Base-by-base conservation (phyloP, 2,113 vertebrate species). In the Tinamus guttatus region DNA sequence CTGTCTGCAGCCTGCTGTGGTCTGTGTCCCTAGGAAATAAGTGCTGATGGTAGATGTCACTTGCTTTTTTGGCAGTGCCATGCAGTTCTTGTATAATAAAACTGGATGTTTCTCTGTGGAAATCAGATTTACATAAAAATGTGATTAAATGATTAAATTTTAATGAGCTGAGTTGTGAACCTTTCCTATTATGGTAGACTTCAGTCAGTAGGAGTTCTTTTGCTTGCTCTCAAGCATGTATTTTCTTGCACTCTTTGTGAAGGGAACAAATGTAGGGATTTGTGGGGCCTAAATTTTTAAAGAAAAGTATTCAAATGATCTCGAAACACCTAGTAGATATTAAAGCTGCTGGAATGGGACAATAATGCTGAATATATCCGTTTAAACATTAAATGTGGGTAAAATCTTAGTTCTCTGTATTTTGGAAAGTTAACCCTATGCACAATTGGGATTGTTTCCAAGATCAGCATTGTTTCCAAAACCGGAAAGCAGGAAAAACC, bases 141-240 rank as follows among this genome's bases (percentile, higher is more conserved):
- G 9, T 20, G 19, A 11, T 14, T 32, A 59, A 38, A 7, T 4
- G 13, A 14, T 69, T 17, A n/a, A 13, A 28, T 59, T 62, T 82
- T 34, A 85, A 24, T 76, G 12, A 85, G 73, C 17, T 11, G 6
- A 43, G 0, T 49, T 85, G n/a, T 41, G 32, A 21, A 38, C 27
- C 8, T 18, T 67, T 59, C 25, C 17, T 85, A 20, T 81, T 45
- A 17, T n/a, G 28, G 9, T 30, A 2, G 49, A 0, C 0, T n/a
- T 32, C 19, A 58, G 69, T 79, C 13, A 13, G n/a, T 49, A 58
- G 30, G 54, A 32, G 28, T 58, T 58, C 45, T 18, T 84, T 49
- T 30, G 56, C 20, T 45, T 80, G 27, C 1, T 85, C 38, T 80
- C 41, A 27, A 34, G 10, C 22, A 13, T 64, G 7, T 43, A 21